phyloP scores from a whole-genome alignment of 2,113 vertebrate genomes.

The Speoplatyrhinus poulsoni region DNA sequence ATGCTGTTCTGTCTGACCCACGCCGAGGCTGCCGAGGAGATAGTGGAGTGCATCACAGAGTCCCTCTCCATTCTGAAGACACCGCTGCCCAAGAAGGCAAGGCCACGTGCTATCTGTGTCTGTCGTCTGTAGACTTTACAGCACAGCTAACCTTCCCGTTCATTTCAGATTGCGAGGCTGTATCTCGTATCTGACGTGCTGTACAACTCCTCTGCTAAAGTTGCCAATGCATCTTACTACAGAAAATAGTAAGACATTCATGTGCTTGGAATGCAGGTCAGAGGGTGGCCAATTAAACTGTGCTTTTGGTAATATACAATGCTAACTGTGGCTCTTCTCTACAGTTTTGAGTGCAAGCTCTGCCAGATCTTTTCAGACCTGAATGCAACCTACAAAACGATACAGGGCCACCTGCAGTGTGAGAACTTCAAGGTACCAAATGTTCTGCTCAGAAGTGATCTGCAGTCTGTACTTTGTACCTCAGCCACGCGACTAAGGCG shows the following conservation, averaged over 20 bases:
- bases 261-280: not conserved
- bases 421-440: slow-evolving; percentile 95
- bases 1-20: slow-evolving; percentile 97
- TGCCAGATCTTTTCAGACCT: slow-evolving; percentile 98
- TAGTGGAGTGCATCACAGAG: slow-evolving; percentile 95
- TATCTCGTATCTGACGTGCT: slow-evolving; percentile 98
- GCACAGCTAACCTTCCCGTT: not conserved
- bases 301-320: not conserved
- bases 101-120: not conserved
- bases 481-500: not conserved
- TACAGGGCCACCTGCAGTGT: slow-evolving; percentile 97
- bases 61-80: slow-evolving; percentile 97
- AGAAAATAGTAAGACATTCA: slow-evolving; percentile 93
- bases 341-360: slow-evolving; percentile 97
- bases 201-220: slow-evolving; percentile 98
- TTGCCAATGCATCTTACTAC: slow-evolving; percentile 97
- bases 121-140: not conserved
- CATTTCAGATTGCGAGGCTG: slow-evolving; percentile 90
- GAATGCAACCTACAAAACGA: slow-evolving; percentile 94
- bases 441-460: too few species aligned
- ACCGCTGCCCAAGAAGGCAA: slow-evolving; percentile 95
- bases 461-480: not conserved
- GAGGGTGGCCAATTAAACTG: not conserved
- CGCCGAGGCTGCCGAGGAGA: slow-evolving; percentile 98
- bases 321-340: slow-evolving; percentile 56